Evolutionary conservation across 2,113 vertebrate species (phyloP).

Genomic region (Rhabdomys dilectus): DNA sequence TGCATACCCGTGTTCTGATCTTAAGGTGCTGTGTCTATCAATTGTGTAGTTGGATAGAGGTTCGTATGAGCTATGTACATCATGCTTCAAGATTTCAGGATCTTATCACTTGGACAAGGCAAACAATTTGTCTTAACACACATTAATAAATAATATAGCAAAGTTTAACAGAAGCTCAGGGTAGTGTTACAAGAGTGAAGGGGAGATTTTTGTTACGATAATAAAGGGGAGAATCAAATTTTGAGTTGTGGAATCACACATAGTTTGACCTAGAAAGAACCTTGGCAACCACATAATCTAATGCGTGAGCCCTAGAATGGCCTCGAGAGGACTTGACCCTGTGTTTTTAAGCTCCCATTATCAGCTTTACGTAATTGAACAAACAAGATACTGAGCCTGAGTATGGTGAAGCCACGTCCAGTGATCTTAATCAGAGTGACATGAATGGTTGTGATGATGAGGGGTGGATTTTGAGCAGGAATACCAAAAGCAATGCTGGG

Average conservation of each 20-base stretch:
- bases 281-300: neutral
- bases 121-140: constrained; percentile 4
- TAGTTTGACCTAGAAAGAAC: constrained; percentile 60
- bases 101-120: neutral
- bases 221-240: neutral
- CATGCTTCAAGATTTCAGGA: neutral
- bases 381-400: neutral
- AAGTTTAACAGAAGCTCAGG: constrained; percentile 44
- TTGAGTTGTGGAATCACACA: constrained; percentile 11
- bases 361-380: neutral
- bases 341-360: neutral
- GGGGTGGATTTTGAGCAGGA: neutral
- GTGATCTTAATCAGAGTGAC: neutral
- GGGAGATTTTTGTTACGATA: neutral
- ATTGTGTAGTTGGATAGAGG: neutral
- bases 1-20: neutral
- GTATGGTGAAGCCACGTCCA: neutral
- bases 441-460: neutral
- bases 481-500: neutral
- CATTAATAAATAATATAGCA: constrained; percentile 3
- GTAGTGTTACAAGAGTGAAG: neutral
- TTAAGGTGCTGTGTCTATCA: neutral
- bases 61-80: neutral
- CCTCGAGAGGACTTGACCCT: neutral
- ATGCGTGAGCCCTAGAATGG: neutral